Base-by-base conservation (phyloP, 1,140 invertebrate species). In the Aphelenchoides fujianensis region DNA sequence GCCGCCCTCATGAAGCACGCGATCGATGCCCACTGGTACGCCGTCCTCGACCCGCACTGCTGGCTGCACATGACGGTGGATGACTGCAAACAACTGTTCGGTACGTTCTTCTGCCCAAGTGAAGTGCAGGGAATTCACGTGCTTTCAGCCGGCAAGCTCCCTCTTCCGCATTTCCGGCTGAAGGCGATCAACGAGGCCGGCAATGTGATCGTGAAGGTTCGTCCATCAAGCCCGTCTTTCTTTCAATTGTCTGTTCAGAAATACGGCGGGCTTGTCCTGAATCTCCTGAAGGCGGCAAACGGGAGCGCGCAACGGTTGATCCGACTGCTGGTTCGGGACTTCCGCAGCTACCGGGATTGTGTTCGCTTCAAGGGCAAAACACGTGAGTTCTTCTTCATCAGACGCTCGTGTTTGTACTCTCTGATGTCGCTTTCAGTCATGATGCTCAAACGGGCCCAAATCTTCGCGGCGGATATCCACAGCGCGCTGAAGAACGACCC, bases 361-460 rank as follows among this genome's bases (percentile, higher is more conserved):
- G 89, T 90, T 0, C 81, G 85, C 0, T 94, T 89, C 83, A 86
- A 90, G 61, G 89, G 88, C 1, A 81, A 89, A 62, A 32, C 30
- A 64, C 1, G 68, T 72, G 31, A 55, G 12, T 69, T 66, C 27
- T 9, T 2, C 37, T n/a, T n/a, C n/a, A n/a, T n/a, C n/a, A n/a
- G n/a, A n/a, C n/a, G n/a, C n/a, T n/a, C n/a, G n/a, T n/a, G n/a
- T n/a, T n/a, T n/a, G n/a, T n/a, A n/a, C n/a, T n/a, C n/a, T n/a
- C n/a, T n/a, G n/a, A n/a, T n/a, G n/a, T n/a, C n/a, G n/a, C 62
- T 37, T 5, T 23, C 12, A 73, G 92, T 97, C 1, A 88, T 90
- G 0, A 88, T 97, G 66, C 92, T 94, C 77, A 98, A 98, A 86
- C 87, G 95, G 82, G 94, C 92, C 0, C 95, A 98, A 86, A 97